A percentile compares a stretch with the other conserved stretches of the same genome.
phyloP scores from a whole-genome alignment of 2,113 vertebrate species.

The Heterochromis multidens region DNA sequence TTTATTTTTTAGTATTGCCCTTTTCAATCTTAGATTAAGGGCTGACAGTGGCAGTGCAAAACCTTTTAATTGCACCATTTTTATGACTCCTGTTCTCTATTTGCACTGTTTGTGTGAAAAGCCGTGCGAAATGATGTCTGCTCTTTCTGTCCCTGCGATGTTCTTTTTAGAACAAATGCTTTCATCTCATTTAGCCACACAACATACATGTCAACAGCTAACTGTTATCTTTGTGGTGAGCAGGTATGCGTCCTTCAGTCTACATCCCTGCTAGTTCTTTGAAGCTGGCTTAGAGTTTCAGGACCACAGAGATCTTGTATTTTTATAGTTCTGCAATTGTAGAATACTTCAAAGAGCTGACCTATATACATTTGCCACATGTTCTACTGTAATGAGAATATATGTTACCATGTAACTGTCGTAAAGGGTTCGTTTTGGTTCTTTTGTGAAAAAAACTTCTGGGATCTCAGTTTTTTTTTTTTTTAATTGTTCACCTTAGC shows the following conservation, averaged over 20 bases:
- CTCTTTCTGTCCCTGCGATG: neutral
- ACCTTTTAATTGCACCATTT: rapidly evolving
- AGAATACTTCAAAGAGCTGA: neutral
- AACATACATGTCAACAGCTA: neutral
- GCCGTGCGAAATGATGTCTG: neutral
- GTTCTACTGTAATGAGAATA: neutral
- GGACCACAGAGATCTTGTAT: neutral
- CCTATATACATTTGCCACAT: neutral
- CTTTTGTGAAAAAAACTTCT: neutral
- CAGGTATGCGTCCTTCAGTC: neutral
- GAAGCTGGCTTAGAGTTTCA: neutral
- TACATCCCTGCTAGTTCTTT: neutral
- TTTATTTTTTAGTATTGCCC: neutral
- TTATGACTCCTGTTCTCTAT: neutral
- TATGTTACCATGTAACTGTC: neutral
- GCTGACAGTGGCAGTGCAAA: neutral
- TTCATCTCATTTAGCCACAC: neutral
- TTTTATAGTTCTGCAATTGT: neutral
- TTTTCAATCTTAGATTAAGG: neutral
- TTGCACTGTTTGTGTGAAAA: neutral
- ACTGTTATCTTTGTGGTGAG: neutral
- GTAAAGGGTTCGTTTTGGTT: neutral
- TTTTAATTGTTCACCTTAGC: slow-evolving; percentile 83
- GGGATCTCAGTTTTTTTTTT: neutral
- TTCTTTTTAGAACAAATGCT: neutral